Evolutionary conservation across 2,888 invertebrate species (phyloP).

Genomic region (Chirona hameri): DNA sequence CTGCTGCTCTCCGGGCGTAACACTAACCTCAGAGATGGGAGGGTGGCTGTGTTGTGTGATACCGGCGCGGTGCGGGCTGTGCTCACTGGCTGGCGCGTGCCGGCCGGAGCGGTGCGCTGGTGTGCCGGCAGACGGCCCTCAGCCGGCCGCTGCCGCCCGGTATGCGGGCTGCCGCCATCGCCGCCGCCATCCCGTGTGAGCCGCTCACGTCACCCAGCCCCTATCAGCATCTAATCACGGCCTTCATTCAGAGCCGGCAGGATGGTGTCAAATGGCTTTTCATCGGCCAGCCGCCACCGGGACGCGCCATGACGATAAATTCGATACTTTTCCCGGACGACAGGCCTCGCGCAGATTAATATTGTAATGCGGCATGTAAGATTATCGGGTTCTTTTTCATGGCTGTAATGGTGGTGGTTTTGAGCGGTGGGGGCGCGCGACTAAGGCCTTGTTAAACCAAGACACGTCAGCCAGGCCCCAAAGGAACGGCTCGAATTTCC

Average conservation of each 20-base stretch:
- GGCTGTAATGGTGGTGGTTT: constrained; percentile 12
- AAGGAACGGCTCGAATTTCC: constrained; percentile 7
- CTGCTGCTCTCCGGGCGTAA: too few species aligned
- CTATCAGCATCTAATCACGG: neutral
- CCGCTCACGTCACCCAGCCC: neutral
- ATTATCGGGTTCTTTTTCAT: constrained; percentile 24
- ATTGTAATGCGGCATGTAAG: neutral
- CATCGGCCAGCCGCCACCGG: neutral
- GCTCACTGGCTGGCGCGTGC: too few species aligned
- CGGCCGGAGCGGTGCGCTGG: too few species aligned
- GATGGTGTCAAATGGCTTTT: constrained; percentile 4
- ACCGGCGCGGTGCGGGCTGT: too few species aligned
- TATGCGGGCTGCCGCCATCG: too few species aligned
- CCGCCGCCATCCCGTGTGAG: too few species aligned
- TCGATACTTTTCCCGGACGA: neutral
- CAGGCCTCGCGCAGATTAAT: neutral
- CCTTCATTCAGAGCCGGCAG: neutral
- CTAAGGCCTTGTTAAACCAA: constrained; percentile 24
- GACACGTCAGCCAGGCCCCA: neutral
- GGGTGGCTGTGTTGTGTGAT: too few species aligned
- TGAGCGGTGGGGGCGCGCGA: neutral
- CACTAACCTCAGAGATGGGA: too few species aligned
- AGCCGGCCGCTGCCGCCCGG: too few species aligned
- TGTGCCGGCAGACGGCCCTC: too few species aligned
- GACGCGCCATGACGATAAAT: neutral